Conservation (phyloP, 2,888 invertebrate species). For the Autographa pulchrina region DNA sequence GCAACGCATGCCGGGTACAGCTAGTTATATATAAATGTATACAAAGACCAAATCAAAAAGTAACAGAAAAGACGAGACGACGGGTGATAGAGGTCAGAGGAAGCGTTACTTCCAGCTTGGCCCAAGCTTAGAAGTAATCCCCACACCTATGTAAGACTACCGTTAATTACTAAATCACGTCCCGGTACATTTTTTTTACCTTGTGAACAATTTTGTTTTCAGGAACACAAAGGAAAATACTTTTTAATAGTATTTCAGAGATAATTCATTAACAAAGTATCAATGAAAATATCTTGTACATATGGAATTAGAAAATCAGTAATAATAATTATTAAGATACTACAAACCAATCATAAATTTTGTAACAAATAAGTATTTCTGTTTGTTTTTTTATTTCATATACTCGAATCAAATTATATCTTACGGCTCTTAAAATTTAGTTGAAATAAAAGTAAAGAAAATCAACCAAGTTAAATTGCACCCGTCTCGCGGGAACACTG, state of each 20-base stretch:
- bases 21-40: too few relatives aligned
- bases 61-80: too few relatives aligned
- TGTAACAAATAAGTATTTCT: too few relatives aligned
- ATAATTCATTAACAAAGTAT: too few relatives aligned
- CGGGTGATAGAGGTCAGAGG: not conserved
- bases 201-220: not conserved
- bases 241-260: too few relatives aligned
- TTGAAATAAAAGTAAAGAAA: not conserved
- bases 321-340: not conserved
- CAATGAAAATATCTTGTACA: too few relatives aligned
- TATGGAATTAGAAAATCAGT: not conserved
- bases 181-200: not conserved
- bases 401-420: too few relatives aligned
- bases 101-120: not conserved
- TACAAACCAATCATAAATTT: not conserved
- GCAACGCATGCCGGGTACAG: too few relatives aligned
- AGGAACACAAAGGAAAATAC: too few relatives aligned
- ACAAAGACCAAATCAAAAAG: too few relatives aligned
- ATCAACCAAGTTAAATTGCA: not conserved
- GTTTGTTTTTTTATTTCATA: too few relatives aligned
- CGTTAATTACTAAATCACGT: not conserved
- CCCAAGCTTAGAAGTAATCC: slow-evolving; percentile 3
- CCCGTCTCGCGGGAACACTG: not conserved
- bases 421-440: not conserved
- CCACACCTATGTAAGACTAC: not conserved